Evolutionary conservation across 2,113 vertebrate genomes (phyloP), one percentile per base, ranked within the genome.

Genomic region (Takifugu flavidus): DNA sequence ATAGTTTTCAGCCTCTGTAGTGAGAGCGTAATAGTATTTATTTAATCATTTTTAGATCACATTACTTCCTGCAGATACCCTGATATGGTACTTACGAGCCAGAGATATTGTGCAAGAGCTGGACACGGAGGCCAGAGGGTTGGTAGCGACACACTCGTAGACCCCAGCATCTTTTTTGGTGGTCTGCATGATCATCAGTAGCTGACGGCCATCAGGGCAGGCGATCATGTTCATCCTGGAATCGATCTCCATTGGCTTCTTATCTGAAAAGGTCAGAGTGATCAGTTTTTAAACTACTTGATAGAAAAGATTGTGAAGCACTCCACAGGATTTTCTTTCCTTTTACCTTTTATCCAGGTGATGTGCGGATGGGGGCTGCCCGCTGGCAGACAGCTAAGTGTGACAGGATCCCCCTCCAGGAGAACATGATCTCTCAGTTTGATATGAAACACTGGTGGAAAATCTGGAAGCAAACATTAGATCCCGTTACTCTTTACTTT

Each of bases 401-500:
- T 97, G 70, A 96, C 90, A 0, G 95, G 93, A 63, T 98, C 95
- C 0, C 95, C 97, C 75, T 99, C 97, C 65, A 99, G 88, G 74
- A 98, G 90, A 79, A 98, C 93, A 69, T 96, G 95, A 88, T 99
- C 96, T 90, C 95, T 95, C 81, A 99, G 88, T 67, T 98, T 98
- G 79, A 99, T 97, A 82, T 98, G 96, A 88, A 99, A 99, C 67
- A 98, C 83, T 1, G 97, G 96, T 64, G 93, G 93, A 46, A 98
- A 99, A 82, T 99, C 97, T 99, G 82, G n/a, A 25, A 65, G 15
- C 26, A 28, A 58, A 51, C 34, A 39, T 39, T 39, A 39, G 7
- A 39, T 39, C 34, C 7, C 5, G 7, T 39, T 3, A 31, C 34
- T 39, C 34, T 39, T 39, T 3, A 39, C 11, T 3, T 10, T 39